phyloP scores from a whole-genome alignment of 2,113 vertebrate species.

The Damaliscus lunatus region DNA sequence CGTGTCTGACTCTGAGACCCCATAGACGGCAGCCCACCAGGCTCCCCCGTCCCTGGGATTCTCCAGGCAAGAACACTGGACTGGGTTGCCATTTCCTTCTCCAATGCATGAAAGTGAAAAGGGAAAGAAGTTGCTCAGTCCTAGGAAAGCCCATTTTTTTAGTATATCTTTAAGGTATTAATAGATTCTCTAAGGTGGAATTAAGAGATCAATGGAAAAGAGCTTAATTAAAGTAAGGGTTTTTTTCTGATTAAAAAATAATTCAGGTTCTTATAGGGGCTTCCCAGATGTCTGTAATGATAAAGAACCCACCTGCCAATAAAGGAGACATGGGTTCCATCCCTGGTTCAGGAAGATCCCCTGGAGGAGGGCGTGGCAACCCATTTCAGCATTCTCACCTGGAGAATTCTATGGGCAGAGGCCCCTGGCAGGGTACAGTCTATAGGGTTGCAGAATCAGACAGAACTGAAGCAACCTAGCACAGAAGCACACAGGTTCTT shows the following conservation, averaged over 20 bases:
- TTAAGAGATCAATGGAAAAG: background rate
- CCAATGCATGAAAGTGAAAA: too few species aligned
- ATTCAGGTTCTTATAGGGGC: background rate
- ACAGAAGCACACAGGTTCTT: background rate
- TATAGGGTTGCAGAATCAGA: background rate
- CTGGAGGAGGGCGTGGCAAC: background rate
- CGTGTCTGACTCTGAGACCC: accelerated
- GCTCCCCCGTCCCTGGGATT: too few species aligned
- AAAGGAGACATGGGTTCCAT: background rate
- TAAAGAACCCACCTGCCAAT: background rate
- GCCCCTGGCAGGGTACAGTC: background rate
- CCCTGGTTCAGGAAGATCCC: background rate
- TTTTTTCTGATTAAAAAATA: background rate
- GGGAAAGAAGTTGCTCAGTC: too few species aligned
- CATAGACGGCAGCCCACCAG: background rate
- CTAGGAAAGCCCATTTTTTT: background rate
- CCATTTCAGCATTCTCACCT: background rate
- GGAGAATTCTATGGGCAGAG: background rate
- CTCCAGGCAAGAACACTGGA: too few species aligned
- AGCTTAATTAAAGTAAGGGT: background rate
- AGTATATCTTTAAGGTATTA: background rate
- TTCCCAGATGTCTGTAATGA: background rate
- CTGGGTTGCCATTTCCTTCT: too few species aligned
- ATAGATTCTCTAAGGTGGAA: background rate
- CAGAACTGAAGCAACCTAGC: background rate